These are phyloP conservation scores for Sesamia nonagrioides DNA, from an alignment of 1,140 invertebrate genomes.

Conservation along the genomic window DNA sequence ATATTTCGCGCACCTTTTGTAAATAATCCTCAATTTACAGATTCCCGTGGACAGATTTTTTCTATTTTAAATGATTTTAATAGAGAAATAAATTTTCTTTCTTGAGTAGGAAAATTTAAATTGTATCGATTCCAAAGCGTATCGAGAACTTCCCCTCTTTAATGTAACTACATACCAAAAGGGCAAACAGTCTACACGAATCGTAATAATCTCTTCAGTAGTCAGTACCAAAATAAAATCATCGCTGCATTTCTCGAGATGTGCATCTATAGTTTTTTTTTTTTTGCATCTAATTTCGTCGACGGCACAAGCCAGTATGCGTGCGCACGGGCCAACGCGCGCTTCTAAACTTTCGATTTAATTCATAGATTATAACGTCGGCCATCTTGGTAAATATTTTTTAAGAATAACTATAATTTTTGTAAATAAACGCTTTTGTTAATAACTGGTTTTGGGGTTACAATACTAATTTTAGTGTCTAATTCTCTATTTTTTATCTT, in stretches of 20 bases:
- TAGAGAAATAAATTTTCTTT: too few species aligned
- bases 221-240: constrained; percentile 68
- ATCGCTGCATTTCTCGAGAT: constrained; percentile 79
- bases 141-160: neutral
- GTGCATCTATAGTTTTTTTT: constrained; percentile 79
- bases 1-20: too few species aligned
- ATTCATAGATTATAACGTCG: constrained; percentile 33
- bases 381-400: constrained; percentile 61
- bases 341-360: constrained; percentile 52
- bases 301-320: constrained; percentile 78
- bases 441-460: constrained; percentile 39
- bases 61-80: neutral
- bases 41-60: too few species aligned
- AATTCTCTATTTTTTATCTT: constrained; percentile 51
- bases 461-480: constrained; percentile 43
- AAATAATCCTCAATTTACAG: too few species aligned
- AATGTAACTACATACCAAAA: neutral
- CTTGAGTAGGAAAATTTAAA: neutral
- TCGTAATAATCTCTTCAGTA: constrained; percentile 34
- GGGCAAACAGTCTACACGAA: constrained; percentile 25
- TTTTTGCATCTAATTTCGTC: constrained; percentile 81
- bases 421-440: constrained; percentile 42
- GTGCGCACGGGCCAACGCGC: constrained; percentile 72
- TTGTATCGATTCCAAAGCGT: neutral
- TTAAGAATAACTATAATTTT: constrained; percentile 19